Percentiles rank a stretch among this genome's conserved stretches.
These are phyloP conservation scores for Corapipo altera DNA, from an alignment of 2,113 vertebrate species.

Conservation along the genomic window DNA sequence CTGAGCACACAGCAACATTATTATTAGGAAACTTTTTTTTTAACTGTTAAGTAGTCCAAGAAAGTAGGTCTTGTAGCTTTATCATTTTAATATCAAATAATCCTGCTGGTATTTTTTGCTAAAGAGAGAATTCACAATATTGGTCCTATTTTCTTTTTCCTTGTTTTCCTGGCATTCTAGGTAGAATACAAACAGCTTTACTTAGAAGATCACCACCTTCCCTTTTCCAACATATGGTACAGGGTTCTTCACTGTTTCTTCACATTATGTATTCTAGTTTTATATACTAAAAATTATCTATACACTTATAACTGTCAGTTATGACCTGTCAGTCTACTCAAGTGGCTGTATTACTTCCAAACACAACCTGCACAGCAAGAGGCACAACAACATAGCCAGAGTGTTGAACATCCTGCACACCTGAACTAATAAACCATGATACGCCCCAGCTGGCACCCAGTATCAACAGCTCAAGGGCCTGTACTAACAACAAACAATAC, in stretches of 20 bases:
- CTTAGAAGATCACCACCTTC: background rate
- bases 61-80: background rate
- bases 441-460: background rate
- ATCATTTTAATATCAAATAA: background rate
- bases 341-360: background rate
- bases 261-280: background rate
- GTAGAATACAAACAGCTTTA: background rate
- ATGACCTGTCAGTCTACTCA: background rate
- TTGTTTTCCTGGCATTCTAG: background rate
- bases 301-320: rapidly evolving
- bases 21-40: background rate
- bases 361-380: background rate
- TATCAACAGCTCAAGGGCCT: background rate
- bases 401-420: background rate
- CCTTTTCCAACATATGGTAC: background rate
- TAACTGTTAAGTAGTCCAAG: background rate
- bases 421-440: background rate
- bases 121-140: background rate
- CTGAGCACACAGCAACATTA: rapidly evolving
- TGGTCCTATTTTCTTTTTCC: background rate
- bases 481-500: background rate
- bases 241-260: background rate
- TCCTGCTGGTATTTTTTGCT: background rate
- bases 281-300: background rate
- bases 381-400: background rate